Evolutionary conservation across 2,113 vertebrate species (phyloP).

Genomic region (Platysteira castanea): DNA sequence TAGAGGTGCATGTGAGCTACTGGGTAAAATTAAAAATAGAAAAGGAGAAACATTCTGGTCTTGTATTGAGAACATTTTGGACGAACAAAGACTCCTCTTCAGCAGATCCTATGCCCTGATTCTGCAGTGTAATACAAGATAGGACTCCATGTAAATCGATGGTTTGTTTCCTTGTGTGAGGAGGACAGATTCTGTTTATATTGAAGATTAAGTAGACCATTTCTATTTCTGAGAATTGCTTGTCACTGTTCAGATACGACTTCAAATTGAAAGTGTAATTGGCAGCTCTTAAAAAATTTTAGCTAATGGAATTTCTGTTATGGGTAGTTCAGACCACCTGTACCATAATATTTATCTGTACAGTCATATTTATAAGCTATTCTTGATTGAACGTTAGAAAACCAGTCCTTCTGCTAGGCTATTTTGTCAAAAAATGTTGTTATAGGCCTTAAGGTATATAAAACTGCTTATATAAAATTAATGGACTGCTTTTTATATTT

Average conservation of each 20-base stretch:
- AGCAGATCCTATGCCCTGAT: not conserved
- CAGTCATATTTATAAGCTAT: not conserved
- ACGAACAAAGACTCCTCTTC: not conserved
- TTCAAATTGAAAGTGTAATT: not conserved
- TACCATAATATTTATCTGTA: not conserved
- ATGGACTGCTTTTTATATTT: slow-evolving; percentile 70
- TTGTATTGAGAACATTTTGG: not conserved
- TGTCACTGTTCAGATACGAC: not conserved
- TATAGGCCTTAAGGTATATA: slow-evolving; percentile 53
- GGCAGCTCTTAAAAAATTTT: not conserved
- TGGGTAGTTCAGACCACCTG: not conserved
- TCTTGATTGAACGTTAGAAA: slow-evolving; percentile 49
- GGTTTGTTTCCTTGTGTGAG: not conserved
- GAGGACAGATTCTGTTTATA: not conserved
- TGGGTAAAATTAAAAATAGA: not conserved
- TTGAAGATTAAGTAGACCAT: not conserved
- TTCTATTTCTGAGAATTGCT: not conserved
- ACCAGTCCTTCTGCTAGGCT: slow-evolving; percentile 12
- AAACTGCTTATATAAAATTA: slow-evolving; percentile 70
- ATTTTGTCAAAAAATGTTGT: slow-evolving; percentile 63
- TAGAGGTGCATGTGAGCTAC: not conserved
- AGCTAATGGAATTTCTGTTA: not conserved
- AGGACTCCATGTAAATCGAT: not conserved
- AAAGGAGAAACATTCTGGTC: not conserved
- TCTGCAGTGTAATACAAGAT: not conserved